These are phyloP conservation scores for Ranitomeya variabilis DNA, from an alignment of 2,113 vertebrate genomes.

Conservation along the genomic window DNA sequence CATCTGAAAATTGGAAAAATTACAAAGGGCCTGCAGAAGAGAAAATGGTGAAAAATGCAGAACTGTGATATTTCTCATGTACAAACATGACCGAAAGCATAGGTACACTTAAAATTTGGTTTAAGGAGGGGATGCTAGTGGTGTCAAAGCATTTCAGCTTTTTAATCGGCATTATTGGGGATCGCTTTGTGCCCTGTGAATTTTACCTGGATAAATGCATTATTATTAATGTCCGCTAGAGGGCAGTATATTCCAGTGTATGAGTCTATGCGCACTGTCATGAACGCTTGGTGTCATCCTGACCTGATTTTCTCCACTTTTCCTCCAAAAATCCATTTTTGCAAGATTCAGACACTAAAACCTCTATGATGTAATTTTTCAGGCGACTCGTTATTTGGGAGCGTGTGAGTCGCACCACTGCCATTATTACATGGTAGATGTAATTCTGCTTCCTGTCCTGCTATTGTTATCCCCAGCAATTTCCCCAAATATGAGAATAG, in stretches of 20 bases:
- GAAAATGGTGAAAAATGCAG: too few relatives aligned
- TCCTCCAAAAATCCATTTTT: background rate
- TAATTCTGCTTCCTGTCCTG: background rate
- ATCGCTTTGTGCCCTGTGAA: background rate
- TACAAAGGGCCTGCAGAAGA: too few relatives aligned
- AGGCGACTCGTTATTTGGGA: slow-evolving; percentile 4
- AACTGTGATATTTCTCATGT: too few relatives aligned
- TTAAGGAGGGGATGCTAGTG: too few relatives aligned
- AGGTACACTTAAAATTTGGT: too few relatives aligned
- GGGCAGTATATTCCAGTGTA: slow-evolving; percentile 5
- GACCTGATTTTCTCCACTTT: slow-evolving; percentile 37
- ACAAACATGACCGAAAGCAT: too few relatives aligned
- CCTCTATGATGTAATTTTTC: background rate
- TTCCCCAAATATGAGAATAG: slow-evolving; percentile 17
- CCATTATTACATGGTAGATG: background rate
- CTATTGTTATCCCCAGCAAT: slow-evolving; percentile 23
- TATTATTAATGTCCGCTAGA: background rate
- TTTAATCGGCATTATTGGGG: too few relatives aligned
- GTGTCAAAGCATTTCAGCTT: too few relatives aligned
- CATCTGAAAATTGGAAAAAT: too few relatives aligned
- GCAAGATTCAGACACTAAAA: background rate
- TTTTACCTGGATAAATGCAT: background rate
- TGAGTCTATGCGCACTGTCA: background rate
- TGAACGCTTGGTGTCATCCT: slow-evolving; percentile 16
- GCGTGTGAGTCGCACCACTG: background rate